Evolutionary conservation across 2,113 vertebrate species (phyloP), one percentile per base, ranked within the genome.

Genomic region (Scomber colias): DNA sequence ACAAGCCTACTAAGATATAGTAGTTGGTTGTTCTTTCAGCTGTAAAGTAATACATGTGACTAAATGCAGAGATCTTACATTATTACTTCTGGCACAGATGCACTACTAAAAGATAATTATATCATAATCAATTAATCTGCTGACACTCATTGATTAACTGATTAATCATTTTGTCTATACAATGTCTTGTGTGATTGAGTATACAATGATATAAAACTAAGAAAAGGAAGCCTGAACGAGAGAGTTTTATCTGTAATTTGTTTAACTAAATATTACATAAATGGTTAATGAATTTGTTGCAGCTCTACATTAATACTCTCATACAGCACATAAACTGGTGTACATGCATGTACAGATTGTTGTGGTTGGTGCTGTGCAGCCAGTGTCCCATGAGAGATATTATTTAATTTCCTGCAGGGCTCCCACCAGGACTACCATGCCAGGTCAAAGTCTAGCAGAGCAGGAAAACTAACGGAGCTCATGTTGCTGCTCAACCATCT

Each of bases 401-500:
- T 68, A 90, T 86, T 89, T 50, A 54, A 89, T 93, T 86, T 90
- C 89, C 77, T 90, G 56, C 75, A 67, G 63, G 54, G 30, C 75
- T 91, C 77, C 77, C 89, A 86, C 49, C 76, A 84, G 78, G 84
- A 76, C 75, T 31, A 51, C 65, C 50, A 65, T 48, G 77, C 24
- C 81, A 74, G 86, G 81, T 85, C 86, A 75, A 59, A 81, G 59
- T 75, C 51, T 60, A 87, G 69, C 76, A 76, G 80, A 81, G 71
- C 68, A 87, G 81, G 68, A 83, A 75, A 80, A 68, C 69, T 54
- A 83, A 60, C 44, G 49, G 40, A 61, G 87, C 87, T 92, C 85
- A 62, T 85, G 85, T 92, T 91, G 90, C 87, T 53, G 31, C 83
- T 83, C 80, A 61, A 56, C 68, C 88, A 81, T 85, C 77, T 85